Evolutionary conservation across 92 coral and sea anemone species (phyloP).

Genomic region (Zoanthus sociatus): DNA sequence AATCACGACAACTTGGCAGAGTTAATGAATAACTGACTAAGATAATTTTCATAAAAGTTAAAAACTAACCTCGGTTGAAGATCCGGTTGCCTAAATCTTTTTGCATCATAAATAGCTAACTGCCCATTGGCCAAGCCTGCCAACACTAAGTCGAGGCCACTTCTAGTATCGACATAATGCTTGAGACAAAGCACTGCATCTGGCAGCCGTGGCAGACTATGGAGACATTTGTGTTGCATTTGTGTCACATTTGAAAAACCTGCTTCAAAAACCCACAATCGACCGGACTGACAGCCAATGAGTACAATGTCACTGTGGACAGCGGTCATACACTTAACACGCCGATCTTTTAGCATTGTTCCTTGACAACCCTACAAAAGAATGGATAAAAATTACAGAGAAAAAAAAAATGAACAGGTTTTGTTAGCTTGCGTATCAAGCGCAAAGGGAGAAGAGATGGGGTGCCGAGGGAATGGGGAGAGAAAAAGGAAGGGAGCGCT

Average conservation of each 20-base stretch:
- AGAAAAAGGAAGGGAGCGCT: no score
- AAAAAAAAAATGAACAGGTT: no score
- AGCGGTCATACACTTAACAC: conserved; percentile 86
- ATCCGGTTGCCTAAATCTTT: conserved; percentile 46
- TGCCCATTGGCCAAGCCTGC: conserved; percentile 94
- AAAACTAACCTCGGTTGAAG: conserved; percentile 16
- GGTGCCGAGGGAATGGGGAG: no score
- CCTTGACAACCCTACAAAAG: conserved; percentile 92
- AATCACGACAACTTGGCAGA: no score
- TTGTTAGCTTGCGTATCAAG: no score
- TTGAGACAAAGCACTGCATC: conserved; percentile 83
- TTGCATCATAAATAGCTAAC: conserved; percentile 75
- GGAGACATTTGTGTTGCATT: conserved; percentile 58
- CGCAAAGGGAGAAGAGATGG: no score
- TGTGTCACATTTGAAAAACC: background rate
- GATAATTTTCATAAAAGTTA: background rate
- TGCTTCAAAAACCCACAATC: conserved; percentile 90
- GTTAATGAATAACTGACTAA: background rate
- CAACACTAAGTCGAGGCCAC: conserved; percentile 67
- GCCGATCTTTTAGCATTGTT: conserved; percentile 78
- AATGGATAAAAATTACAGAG: background rate
- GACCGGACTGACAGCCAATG: conserved; percentile 96
- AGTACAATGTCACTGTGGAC: conserved; percentile 79
- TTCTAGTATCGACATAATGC: conserved; percentile 59
- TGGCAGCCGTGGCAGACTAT: conserved; percentile 66